Percentiles rank a stretch among this genome's conserved stretches.
Conservation (phyloP, 2,113 vertebrate genomes). For the Psammodynastes pulverulentus region DNA sequence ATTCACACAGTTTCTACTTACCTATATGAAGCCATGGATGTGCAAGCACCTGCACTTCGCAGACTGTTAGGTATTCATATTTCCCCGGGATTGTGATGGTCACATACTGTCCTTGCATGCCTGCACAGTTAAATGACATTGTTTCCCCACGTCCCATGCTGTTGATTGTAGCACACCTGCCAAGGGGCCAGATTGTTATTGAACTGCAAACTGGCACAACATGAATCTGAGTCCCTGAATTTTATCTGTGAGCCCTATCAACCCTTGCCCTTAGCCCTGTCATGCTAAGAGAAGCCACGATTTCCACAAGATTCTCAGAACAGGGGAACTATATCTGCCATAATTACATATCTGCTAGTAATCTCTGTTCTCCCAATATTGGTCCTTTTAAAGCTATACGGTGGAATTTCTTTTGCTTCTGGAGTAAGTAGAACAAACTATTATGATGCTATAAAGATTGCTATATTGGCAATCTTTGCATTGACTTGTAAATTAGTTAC, state of each 20-base stretch:
- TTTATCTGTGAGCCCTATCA: background rate
- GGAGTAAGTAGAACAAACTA: background rate
- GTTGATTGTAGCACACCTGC: slow-evolving; percentile 39
- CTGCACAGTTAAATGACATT: slow-evolving; percentile 31
- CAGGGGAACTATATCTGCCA: background rate
- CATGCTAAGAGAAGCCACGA: background rate
- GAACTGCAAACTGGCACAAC: background rate
- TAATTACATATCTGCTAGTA: background rate
- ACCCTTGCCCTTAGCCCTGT: no score
- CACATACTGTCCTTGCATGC: slow-evolving; percentile 52
- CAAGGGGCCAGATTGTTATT: background rate
- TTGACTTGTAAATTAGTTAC: background rate
- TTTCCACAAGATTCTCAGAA: background rate
- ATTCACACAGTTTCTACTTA: slow-evolving; percentile 1
- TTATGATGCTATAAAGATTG: background rate
- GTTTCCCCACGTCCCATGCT: slow-evolving; percentile 19
- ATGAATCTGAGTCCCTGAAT: no score
- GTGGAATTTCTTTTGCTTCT: background rate
- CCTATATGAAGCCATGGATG: background rate
- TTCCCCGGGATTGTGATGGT: slow-evolving; percentile 40
- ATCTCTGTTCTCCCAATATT: background rate
- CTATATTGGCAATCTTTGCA: background rate
- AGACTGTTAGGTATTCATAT: slow-evolving; percentile 34
- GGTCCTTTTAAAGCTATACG: background rate
- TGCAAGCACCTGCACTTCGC: slow-evolving; percentile 41